Evolutionary conservation across 1,140 invertebrate species (phyloP), one percentile per base, ranked within the genome.

Genomic region (Calliphora vicina): DNA sequence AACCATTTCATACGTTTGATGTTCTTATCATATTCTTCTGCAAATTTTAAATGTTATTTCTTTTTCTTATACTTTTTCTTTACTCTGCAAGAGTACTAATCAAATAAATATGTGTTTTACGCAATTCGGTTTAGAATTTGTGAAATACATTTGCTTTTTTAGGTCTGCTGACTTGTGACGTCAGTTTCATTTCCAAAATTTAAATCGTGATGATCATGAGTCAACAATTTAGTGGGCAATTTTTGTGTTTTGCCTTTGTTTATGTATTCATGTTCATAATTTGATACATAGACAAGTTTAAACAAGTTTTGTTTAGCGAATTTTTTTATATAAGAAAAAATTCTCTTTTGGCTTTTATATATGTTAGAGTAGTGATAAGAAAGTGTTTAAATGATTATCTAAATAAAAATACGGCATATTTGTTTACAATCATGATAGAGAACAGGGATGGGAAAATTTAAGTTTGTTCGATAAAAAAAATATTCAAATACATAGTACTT

Each of bases 101-200:
- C 9, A 25, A 25, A 67, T 1, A 23, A 20, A 67, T 23, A 17
- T 42, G 12, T 35, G 3, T n/a, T 76, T 76, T 76, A 76, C 73
- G 74, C 29, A 78, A 45, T 43, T 78, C 10, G n/a, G n/a, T 26
- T 35, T 74, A 35, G 17, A 27, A 35, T n/a, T 76, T 76, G 27
- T 35, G 73, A 35, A 35, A 42, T 35, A 35, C 35, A 2, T 76
- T 29, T n/a, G 35, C 4, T 35, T 43, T 43, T 78, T 13, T 23
- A 25, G 35, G 35, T 81, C 80, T 81, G 45, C 80, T 81, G 80
- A 81, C 45, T 50, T 61, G 25, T 81, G 45, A 81, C 80, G 80
- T 81, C 25, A 81, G 17, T 61, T 81, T 29, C 29, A 23, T 45
- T 42, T 61, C 43, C 45, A 29, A n/a, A n/a, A 81, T 61, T 67